Evolutionary conservation across 1,140 invertebrate genomes (phyloP).

Genomic region (Drosophila littoralis): DNA sequence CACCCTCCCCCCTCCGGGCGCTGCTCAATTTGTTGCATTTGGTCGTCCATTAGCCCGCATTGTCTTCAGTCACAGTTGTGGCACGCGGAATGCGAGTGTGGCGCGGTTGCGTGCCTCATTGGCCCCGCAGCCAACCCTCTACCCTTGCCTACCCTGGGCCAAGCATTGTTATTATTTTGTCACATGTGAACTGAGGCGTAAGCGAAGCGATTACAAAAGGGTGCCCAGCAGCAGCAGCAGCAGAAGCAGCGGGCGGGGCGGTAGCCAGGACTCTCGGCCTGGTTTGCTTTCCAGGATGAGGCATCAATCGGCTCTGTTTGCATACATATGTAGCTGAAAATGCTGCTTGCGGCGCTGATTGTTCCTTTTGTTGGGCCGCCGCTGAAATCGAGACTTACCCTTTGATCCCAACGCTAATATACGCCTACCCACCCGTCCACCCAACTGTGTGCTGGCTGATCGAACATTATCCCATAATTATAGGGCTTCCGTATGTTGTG

Average conservation of each 20-base stretch:
- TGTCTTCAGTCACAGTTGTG: conserved; percentile 40
- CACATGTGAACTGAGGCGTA: conserved; percentile 83
- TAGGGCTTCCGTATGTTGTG: conserved; percentile 71
- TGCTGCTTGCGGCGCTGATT: conserved; percentile 76
- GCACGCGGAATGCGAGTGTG: background rate
- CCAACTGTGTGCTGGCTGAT: conserved; percentile 33
- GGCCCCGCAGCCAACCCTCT: background rate
- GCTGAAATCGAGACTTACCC: conserved; percentile 75
- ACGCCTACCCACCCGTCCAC: background rate
- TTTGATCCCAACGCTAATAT: conserved; percentile 58
- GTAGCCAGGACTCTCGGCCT: background rate
- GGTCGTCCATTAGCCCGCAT: conserved; percentile 67
- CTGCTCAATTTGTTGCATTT: conserved; percentile 78
- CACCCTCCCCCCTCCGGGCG: background rate
- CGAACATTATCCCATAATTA: conserved; percentile 84
- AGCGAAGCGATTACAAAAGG: conserved; percentile 73
- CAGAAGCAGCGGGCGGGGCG: background rate
- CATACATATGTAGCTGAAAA: conserved; percentile 54
- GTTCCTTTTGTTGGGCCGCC: conserved; percentile 73
- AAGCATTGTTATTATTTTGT: conserved; percentile 76
- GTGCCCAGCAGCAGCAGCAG: conserved; percentile 24
- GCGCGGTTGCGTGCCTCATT: conserved; percentile 46
- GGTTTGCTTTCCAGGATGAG: conserved; percentile 2
- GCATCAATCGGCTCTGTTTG: conserved; percentile 33
- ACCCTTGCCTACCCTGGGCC: background rate